A percentile compares a stretch with the other conserved stretches of the same genome.
Evolutionary conservation across 2,888 invertebrate genomes (phyloP).

Genomic region (Cataglyphis cursor): DNA sequence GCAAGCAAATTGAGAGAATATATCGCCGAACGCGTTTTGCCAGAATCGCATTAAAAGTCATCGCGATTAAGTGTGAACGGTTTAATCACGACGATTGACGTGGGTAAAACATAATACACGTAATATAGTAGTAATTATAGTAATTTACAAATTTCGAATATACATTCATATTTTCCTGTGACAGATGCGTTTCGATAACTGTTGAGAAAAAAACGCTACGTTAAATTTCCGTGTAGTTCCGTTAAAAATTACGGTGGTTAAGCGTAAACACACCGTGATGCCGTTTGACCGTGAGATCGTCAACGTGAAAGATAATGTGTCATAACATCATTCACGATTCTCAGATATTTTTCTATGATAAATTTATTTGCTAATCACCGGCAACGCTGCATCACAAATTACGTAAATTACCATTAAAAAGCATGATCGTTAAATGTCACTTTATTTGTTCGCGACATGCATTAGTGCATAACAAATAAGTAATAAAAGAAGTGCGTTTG

Average conservation of each 20-base stretch:
- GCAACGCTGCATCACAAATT: neutral
- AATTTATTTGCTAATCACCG: neutral
- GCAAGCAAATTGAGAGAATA: neutral
- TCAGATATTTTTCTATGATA: neutral
- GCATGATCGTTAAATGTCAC: neutral
- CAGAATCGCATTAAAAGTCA: neutral
- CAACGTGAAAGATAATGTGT: neutral
- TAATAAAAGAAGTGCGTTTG: neutral
- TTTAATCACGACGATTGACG: neutral
- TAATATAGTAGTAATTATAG: neutral
- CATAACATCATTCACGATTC: neutral
- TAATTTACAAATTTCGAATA: neutral
- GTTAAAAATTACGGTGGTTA: conserved; percentile 48
- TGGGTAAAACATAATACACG: neutral
- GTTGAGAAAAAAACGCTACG: conserved; percentile 25
- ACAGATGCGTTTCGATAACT: conserved; percentile 26
- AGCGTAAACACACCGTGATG: conserved; percentile 33
- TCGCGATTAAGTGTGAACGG: conserved; percentile 9
- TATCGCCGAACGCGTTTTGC: neutral
- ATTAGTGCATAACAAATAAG: neutral
- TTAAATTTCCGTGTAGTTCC: conserved; percentile 12
- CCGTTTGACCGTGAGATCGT: conserved; percentile 19
- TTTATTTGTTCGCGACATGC: neutral
- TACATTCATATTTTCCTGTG: neutral
- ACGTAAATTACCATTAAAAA: conserved; percentile 9